Evolutionary conservation across 1,140 invertebrate genomes (phyloP), one percentile per base, ranked within the genome.

Genomic region (Wiebesia pumilae): DNA sequence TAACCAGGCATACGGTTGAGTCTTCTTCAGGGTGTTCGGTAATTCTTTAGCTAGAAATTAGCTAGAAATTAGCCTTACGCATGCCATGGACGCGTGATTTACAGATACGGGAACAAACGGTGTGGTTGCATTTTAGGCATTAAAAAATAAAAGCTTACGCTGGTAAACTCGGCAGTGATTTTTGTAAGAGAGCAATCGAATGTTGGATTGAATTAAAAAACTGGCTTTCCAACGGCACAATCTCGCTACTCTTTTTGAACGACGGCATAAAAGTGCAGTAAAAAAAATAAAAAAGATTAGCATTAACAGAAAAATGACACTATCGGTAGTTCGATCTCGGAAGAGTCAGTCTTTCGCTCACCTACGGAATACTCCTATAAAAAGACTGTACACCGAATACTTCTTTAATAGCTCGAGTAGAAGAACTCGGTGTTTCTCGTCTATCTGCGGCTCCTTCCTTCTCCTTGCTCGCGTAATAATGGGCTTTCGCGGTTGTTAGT

Each of bases 401-500:
- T 43, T 75, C 71, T 75, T 75, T 75, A 75, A 75, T 75, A 43
- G 71, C 71, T 38, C 24, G 43, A 75, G 71, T 75, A 54, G 62
- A 79, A 67, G 33, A 35, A 73, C 47, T 62, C 86, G 62, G 24
- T 62, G 83, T 86, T 88, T 67, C n/a, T 75, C 51, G 24, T 78
- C 71, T 78, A 78, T 84, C 69, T 43, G 38, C 38, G 71, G 35
- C 69, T 38, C 35, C 4, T 73, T 40, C 69, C 21, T 38, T 38
- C 30, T 27, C 67, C 24, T 38, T 43, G 81, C 83, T 88, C 84
- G 84, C 86, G 83, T 87, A 88, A 88, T 90, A 88, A 89, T 88
- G 84, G 87, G 84, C 40, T 62, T 78, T 82, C 85, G 79, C 85
- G 47, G 88, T 90, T 86, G 89, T 90, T 88, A 88, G 89, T 87